Percentiles rank a stretch among this genome's conserved stretches.
Conservation (phyloP, 2,797 vertebrate genomes). For the Falco columbarius region DNA sequence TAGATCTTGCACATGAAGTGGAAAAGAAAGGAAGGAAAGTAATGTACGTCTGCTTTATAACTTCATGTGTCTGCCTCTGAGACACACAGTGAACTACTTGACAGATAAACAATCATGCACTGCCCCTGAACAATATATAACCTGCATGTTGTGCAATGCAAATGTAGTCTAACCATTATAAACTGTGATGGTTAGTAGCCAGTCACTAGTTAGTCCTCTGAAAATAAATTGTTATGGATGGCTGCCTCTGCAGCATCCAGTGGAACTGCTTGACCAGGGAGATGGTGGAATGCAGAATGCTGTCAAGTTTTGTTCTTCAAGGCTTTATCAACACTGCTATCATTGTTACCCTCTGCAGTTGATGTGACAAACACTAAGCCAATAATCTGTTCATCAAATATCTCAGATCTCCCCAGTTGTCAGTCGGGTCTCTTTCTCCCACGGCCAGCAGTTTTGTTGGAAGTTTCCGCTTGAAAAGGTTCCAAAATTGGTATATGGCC, state of each 20-base stretch:
- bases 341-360: rapidly evolving
- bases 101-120: background rate
- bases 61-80: background rate
- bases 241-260: background rate
- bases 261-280: background rate
- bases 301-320: background rate
- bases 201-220: background rate
- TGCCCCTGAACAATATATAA: background rate
- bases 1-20: background rate
- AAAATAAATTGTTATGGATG: background rate
- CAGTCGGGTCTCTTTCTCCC: background rate
- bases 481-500: background rate
- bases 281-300: background rate
- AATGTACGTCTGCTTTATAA: background rate
- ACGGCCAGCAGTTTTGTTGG: background rate
- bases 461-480: background rate
- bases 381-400: background rate
- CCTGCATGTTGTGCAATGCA: background rate
- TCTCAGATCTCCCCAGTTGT: background rate
- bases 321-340: background rate
- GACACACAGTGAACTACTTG: background rate
- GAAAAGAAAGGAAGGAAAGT: background rate
- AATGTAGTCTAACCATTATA: background rate
- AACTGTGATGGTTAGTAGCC: background rate
- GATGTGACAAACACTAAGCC: background rate